These are phyloP conservation scores for Xestia ashworthii DNA, from an alignment of 2,888 invertebrate species.

Conservation along the genomic window DNA sequence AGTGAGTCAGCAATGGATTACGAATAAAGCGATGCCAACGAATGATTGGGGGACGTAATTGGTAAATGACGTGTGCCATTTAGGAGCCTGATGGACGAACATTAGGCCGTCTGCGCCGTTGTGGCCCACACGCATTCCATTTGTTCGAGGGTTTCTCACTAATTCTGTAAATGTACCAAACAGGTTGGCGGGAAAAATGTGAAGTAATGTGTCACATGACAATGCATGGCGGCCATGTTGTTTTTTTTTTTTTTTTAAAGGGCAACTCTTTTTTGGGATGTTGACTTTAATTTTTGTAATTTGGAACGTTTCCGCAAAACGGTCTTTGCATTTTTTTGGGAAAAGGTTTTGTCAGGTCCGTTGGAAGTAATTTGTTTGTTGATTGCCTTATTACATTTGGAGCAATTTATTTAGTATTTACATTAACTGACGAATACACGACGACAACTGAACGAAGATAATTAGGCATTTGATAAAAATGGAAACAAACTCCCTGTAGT, in stretches of 20 bases:
- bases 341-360: slow-evolving; percentile 5
- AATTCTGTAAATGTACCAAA: slow-evolving; percentile 85
- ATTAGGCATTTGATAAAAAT: background rate
- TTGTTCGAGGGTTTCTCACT: slow-evolving; percentile 83
- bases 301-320: slow-evolving; percentile 29
- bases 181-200: slow-evolving; percentile 81
- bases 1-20: slow-evolving; percentile 70
- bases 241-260: slow-evolving; percentile 60
- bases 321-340: slow-evolving; percentile 11
- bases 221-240: slow-evolving; percentile 59
- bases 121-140: slow-evolving; percentile 83
- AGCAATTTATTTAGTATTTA: background rate
- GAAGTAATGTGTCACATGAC: slow-evolving; percentile 81
- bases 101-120: slow-evolving; percentile 88
- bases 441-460: background rate
- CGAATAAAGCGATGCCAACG: background rate
- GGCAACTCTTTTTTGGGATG: slow-evolving; percentile 43
- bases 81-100: slow-evolving; percentile 88
- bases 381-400: background rate
- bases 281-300: slow-evolving; percentile 54
- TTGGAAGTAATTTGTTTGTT: slow-evolving; percentile 26
- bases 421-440: background rate
- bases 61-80: slow-evolving; percentile 89
- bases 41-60: slow-evolving; percentile 74
- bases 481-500: background rate